A percentile compares a stretch with the other conserved stretches of the same genome.
These are phyloP conservation scores for Chitala chitala DNA, from an alignment of 2,113 vertebrate genomes.

Conservation along the genomic window DNA sequence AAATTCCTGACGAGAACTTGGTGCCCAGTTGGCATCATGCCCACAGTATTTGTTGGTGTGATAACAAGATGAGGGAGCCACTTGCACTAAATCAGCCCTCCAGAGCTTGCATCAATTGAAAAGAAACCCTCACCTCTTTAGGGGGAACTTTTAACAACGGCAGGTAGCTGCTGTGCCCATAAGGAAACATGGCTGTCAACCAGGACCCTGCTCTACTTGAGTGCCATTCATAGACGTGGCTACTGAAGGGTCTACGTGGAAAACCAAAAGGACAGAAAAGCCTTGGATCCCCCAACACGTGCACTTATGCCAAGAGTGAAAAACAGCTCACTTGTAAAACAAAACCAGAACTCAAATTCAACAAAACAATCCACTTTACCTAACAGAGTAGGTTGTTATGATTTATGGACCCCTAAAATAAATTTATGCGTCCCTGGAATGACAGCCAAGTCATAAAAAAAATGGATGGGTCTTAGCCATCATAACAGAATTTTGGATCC, in stretches of 20 bases:
- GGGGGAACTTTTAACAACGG: conserved; percentile 34
- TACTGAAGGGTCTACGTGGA: neutral
- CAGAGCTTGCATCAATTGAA: conserved; percentile 8
- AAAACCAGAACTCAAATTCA: neutral
- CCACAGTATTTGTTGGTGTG: conserved; percentile 15
- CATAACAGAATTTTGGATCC: neutral
- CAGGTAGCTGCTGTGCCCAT: conserved; percentile 16
- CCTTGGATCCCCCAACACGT: too few species aligned
- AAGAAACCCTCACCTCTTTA: conserved; percentile 18
- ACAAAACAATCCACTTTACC: neutral
- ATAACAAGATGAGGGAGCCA: conserved; percentile 24
- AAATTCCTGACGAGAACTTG: conserved; percentile 12
- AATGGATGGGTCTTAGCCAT: neutral
- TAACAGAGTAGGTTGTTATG: neutral
- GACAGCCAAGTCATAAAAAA: neutral
- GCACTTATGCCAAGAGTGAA: neutral
- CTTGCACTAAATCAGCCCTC: conserved; percentile 5
- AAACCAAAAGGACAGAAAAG: neutral
- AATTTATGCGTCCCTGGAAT: neutral
- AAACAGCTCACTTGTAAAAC: neutral
- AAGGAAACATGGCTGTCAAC: conserved; percentile 28
- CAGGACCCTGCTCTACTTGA: conserved; percentile 1
- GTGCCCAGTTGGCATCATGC: conserved; percentile 8
- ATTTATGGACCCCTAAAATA: conserved; percentile 9
- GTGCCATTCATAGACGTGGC: neutral